phyloP scores from a whole-genome alignment of 1,140 invertebrate species.

The Neoseiulus cucumeris region DNA sequence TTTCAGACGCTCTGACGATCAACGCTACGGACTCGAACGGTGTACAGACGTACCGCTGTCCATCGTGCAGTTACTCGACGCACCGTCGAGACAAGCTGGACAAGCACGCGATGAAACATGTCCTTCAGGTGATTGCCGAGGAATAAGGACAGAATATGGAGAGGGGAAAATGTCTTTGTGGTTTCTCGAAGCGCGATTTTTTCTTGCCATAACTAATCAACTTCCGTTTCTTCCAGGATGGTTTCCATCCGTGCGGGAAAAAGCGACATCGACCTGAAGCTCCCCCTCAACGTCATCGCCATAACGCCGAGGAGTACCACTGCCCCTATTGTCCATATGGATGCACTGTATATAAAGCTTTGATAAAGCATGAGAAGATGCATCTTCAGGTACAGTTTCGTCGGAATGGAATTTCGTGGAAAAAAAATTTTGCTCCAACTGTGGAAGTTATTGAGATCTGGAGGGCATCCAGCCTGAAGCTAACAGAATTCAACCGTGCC shows the following conservation, averaged over 20 bases:
- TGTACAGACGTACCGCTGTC: slow-evolving; percentile 20
- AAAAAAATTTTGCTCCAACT: not conserved
- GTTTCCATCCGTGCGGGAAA: slow-evolving; percentile 24
- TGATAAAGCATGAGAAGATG: slow-evolving; percentile 31
- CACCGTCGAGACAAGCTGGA: slow-evolving; percentile 22
- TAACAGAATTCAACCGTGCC: slow-evolving; percentile 10
- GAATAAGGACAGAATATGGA: not conserved
- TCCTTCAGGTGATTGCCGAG: slow-evolving; percentile 10
- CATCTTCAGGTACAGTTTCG: slow-evolving; percentile 15
- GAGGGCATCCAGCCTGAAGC: too few species aligned
- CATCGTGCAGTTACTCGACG: slow-evolving; percentile 21
- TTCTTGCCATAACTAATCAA: not conserved
- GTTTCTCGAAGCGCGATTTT: not conserved
- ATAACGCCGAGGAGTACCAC: slow-evolving; percentile 32
- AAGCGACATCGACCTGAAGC: slow-evolving; percentile 22
- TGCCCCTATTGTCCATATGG: slow-evolving; percentile 35
- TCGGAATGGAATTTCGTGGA: not conserved
- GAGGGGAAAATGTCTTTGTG: not conserved
- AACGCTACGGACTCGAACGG: not conserved
- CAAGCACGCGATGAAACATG: slow-evolving; percentile 23
- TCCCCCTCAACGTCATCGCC: slow-evolving; percentile 22
- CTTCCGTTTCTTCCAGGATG: slow-evolving; percentile 16
- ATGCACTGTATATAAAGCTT: slow-evolving; percentile 37
- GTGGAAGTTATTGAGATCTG: too few species aligned
- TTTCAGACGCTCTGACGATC: too few species aligned